Evolutionary conservation across 2,888 invertebrate genomes (phyloP).

Genomic region (Chaitophorus viminalis): DNA sequence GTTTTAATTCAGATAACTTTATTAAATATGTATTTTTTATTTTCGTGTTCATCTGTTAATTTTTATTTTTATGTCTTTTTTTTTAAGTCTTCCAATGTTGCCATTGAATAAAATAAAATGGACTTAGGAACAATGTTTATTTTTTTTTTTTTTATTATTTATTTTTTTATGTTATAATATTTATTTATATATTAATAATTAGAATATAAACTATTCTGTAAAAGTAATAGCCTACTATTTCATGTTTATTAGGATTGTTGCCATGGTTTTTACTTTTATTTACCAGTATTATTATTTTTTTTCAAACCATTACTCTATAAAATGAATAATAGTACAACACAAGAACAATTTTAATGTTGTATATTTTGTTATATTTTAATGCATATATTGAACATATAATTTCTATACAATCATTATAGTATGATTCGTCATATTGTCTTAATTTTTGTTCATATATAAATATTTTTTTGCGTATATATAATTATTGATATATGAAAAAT

Average conservation of each 20-base stretch:
- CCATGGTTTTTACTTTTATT: conserved; percentile 60
- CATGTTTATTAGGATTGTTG: conserved; percentile 60
- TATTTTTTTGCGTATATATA: conserved; percentile 6
- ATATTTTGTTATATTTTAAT: conserved; percentile 55
- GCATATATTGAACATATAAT: conserved; percentile 43
- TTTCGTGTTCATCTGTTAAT: conserved; percentile 62
- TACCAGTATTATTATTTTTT: conserved; percentile 58
- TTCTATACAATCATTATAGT: conserved; percentile 51
- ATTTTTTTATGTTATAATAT: conserved; percentile 61
- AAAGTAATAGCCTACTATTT: conserved; percentile 58
- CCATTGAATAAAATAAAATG: conserved; percentile 62
- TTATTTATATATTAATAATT: conserved; percentile 60
- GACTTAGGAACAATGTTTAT: conserved; percentile 62
- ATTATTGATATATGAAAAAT: no score
- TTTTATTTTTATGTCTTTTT: conserved; percentile 56
- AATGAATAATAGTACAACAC: conserved; percentile 53
- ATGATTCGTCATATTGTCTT: conserved; percentile 45
- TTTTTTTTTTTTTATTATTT: conserved; percentile 38
- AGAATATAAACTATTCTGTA: conserved; percentile 61
- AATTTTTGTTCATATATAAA: conserved; percentile 30
- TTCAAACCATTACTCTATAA: conserved; percentile 49
- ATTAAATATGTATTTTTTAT: conserved; percentile 58
- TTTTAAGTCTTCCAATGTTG: conserved; percentile 62
- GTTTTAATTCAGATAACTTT: conserved; percentile 61
- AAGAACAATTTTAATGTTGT: conserved; percentile 58